Evolutionary conservation across 92 coral and sea anemone genomes (phyloP).

Genomic region (Paragorgia papillata): DNA sequence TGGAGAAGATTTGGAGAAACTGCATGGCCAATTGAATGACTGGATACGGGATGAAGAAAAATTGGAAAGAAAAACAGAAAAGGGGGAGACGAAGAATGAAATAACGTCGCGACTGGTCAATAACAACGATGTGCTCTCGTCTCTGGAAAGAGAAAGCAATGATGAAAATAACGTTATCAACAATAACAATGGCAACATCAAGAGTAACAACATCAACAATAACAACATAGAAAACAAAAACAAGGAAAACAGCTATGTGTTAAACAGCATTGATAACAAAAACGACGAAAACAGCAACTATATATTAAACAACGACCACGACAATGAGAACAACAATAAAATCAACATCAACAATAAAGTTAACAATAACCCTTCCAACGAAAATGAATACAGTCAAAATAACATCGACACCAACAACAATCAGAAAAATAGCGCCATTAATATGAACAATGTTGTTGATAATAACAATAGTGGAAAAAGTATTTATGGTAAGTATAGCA

Average conservation of each 20-base stretch:
- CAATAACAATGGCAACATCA: not conserved
- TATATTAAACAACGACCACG: not conserved
- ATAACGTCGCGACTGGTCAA: conserved; percentile 13
- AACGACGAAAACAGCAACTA: not conserved
- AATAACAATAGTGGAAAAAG: too few species aligned
- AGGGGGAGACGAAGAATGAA: conserved; percentile 14
- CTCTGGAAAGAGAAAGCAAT: not conserved
- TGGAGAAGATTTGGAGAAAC: conserved; percentile 25
- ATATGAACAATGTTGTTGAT: not conserved
- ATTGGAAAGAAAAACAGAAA: conserved; percentile 7
- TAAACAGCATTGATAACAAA: not conserved
- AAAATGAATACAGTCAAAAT: too few species aligned
- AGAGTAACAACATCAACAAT: not conserved
- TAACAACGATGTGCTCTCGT: conserved; percentile 1
- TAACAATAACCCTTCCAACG: not conserved
- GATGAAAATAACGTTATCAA: not conserved
- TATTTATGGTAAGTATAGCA: too few species aligned
- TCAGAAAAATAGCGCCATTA: not conserved
- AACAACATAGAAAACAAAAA: not conserved
- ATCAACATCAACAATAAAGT: not conserved
- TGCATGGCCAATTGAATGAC: conserved; percentile 22
- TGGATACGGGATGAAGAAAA: conserved; percentile 33
- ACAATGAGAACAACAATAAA: not conserved
- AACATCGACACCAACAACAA: not conserved
- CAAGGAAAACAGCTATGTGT: not conserved